Evolutionary conservation across 1,140 invertebrate genomes (phyloP).

Genomic region (Oreohelix idahoensis): DNA sequence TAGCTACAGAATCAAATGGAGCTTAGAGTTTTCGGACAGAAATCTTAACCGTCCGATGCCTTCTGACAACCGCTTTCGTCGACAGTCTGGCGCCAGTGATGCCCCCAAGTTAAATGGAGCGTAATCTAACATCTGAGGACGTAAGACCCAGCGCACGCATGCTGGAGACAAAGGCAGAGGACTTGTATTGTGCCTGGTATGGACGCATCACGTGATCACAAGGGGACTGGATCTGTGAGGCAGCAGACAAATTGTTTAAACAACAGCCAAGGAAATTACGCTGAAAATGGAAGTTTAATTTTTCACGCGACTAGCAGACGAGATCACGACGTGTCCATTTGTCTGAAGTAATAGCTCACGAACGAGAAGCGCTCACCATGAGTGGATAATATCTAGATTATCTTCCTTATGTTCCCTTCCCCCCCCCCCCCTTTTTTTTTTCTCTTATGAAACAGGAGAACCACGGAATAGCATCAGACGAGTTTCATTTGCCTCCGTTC

Average conservation of each 20-base stretch:
- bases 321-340: neutral
- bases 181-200: neutral
- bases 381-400: too few relatives aligned
- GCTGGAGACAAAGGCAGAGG: neutral
- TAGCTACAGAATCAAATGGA: neutral
- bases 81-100: slow-evolving; percentile 13
- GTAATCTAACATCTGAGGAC: neutral
- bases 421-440: too few relatives aligned
- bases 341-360: neutral
- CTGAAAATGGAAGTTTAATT: neutral
- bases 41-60: neutral
- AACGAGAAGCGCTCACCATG: neutral
- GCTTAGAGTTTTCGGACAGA: neutral
- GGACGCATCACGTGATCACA: neutral
- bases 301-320: neutral
- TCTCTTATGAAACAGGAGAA: too few relatives aligned
- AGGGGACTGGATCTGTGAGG: neutral
- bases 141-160: neutral
- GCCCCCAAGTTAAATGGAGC: slow-evolving; percentile 17
- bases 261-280: neutral
- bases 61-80: neutral
- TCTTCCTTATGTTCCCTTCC: too few relatives aligned
- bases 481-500: too few relatives aligned
- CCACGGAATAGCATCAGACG: too few relatives aligned
- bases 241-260: neutral